Evolutionary conservation across 2,888 invertebrate species (phyloP).

Genomic region (Pseudococcus longispinus): DNA sequence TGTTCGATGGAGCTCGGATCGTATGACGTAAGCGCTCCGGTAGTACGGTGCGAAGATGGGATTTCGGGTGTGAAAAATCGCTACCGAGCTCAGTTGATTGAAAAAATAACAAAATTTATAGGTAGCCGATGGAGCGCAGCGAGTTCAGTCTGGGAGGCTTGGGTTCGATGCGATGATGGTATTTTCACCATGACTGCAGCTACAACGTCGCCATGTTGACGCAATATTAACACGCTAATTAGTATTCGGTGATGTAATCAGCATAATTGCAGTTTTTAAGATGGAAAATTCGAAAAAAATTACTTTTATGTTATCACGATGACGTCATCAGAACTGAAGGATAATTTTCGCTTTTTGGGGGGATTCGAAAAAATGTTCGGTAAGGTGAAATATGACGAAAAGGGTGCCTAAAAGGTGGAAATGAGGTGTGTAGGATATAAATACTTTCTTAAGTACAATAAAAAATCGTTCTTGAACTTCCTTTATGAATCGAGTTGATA

Average conservation of each 20-base stretch:
- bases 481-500: too few relatives aligned
- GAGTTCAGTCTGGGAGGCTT: background rate
- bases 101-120: conserved; percentile 13
- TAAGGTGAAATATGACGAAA: too few relatives aligned
- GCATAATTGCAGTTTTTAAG: too few relatives aligned
- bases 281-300: too few relatives aligned
- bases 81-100: background rate
- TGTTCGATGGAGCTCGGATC: background rate
- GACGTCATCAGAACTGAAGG: too few relatives aligned
- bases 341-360: too few relatives aligned
- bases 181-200: conserved; percentile 10
- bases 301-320: too few relatives aligned
- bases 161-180: background rate
- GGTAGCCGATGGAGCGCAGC: background rate
- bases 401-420: too few relatives aligned
- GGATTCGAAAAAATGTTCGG: too few relatives aligned
- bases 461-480: too few relatives aligned
- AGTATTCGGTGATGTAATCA: conserved; percentile 20
- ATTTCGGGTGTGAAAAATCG: conserved; percentile 31
- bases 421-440: too few relatives aligned
- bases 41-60: background rate
- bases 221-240: background rate
- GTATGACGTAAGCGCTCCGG: background rate
- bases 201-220: background rate
- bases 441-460: too few relatives aligned